Percentiles rank a stretch among this genome's conserved stretches.
Conservation (phyloP, 2,797 vertebrate species). For the Poeciliopsis paucimaculata region DNA sequence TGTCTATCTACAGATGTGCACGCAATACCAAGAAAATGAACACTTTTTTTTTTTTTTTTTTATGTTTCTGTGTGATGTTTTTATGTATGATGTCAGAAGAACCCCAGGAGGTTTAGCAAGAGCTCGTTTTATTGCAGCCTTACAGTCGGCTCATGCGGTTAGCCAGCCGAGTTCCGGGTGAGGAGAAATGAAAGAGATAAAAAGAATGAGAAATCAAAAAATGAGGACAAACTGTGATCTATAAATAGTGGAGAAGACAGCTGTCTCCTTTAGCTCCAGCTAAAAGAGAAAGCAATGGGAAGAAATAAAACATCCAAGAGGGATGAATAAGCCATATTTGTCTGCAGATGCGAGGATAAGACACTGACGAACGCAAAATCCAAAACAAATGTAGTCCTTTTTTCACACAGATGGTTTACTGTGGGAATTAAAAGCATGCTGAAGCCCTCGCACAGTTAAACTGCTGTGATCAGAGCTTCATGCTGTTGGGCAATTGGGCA, state of each 20-base stretch:
- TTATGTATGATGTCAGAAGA: constrained; percentile 48
- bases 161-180: constrained; percentile 41
- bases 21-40: not conserved
- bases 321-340: not conserved
- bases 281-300: not conserved
- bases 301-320: constrained; percentile 10
- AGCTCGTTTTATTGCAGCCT: constrained; percentile 66
- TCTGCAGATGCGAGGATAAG: constrained; percentile 6
- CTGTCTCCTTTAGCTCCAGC: not conserved
- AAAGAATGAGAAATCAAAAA: constrained; percentile 20
- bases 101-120: constrained; percentile 57
- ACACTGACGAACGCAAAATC: constrained; percentile 17
- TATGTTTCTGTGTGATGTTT: constrained; percentile 12
- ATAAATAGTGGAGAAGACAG: constrained; percentile 33
- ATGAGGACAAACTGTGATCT: constrained; percentile 24
- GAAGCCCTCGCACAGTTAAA: constrained; percentile 41
- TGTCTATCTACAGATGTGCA: not conserved
- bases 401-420: constrained; percentile 42
- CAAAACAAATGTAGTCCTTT: constrained; percentile 5
- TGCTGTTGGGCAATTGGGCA: constrained; percentile 71
- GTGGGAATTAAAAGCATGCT: constrained; percentile 46
- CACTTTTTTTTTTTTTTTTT: not conserved
- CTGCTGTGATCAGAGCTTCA: constrained; percentile 44
- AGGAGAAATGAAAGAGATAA: constrained; percentile 30
- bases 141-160: constrained; percentile 60